Conservation (phyloP, 2,113 vertebrate genomes). For the Desmodus rotundus region DNA sequence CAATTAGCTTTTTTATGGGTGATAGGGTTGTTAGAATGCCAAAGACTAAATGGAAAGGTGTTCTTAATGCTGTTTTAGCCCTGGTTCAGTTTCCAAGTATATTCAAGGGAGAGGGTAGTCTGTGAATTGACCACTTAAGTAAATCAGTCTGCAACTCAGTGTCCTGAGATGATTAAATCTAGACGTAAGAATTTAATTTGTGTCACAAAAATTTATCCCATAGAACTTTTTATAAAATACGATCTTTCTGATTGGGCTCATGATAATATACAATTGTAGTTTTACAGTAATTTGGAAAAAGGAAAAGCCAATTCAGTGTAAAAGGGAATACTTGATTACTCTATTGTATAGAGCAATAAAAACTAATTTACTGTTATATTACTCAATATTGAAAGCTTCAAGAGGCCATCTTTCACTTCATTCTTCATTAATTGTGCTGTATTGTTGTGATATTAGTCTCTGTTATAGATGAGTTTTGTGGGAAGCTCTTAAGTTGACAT, state of each 20-base stretch:
- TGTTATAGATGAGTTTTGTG: conserved; percentile 54
- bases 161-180: conserved; percentile 60
- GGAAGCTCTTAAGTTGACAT: conserved; percentile 4
- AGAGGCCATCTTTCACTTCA: conserved; percentile 55
- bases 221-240: conserved; percentile 53
- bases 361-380: conserved; percentile 61
- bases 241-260: conserved; percentile 48
- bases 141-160: conserved; percentile 37
- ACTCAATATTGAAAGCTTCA: conserved; percentile 48
- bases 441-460: conserved; percentile 33
- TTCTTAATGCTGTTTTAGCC: neutral
- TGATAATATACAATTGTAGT: conserved; percentile 57
- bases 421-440: conserved; percentile 54
- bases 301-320: conserved; percentile 32
- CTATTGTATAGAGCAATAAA: conserved; percentile 62
- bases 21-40: neutral
- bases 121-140: conserved; percentile 49
- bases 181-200: conserved; percentile 47
- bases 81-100: conserved; percentile 37
- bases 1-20: neutral
- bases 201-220: conserved; percentile 42
- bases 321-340: conserved; percentile 64
- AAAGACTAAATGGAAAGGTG: conserved; percentile 21
- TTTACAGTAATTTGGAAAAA: conserved; percentile 55
- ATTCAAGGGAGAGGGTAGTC: conserved; percentile 23